phyloP scores from a whole-genome alignment of 2,113 vertebrate genomes.

The Tyto alba region DNA sequence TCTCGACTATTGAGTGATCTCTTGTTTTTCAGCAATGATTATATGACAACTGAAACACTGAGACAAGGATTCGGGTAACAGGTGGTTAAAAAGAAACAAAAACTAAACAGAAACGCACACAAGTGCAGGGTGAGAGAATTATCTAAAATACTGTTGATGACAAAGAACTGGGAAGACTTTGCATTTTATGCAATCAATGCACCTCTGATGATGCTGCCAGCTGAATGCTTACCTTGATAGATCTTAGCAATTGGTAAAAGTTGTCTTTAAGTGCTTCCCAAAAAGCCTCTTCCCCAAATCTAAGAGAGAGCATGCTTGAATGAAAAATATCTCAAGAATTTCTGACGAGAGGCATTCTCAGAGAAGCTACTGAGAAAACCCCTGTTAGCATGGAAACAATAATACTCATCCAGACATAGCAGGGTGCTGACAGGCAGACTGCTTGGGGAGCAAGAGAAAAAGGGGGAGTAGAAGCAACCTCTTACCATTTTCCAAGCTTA shows the following conservation, averaged over 20 bases:
- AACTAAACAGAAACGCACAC: background rate
- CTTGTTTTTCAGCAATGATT: background rate
- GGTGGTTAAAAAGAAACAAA: background rate
- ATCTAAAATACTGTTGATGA: background rate
- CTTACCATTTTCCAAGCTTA: background rate
- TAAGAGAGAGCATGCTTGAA: background rate
- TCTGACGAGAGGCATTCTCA: background rate
- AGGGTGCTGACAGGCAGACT: background rate
- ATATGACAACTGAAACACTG: background rate
- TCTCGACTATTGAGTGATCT: background rate
- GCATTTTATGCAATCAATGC: background rate
- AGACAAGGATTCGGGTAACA: background rate
- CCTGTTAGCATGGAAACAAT: background rate
- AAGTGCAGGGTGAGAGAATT: accelerated
- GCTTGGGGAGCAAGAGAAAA: background rate
- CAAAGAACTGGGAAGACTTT: background rate
- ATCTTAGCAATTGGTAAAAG: background rate
- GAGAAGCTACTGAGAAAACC: background rate
- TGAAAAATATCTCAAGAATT: background rate
- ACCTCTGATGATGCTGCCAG: background rate
- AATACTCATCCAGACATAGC: background rate
- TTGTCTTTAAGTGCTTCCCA: background rate
- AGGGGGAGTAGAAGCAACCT: background rate
- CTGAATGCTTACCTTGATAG: background rate
- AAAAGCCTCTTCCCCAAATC: background rate